Evolutionary conservation across 1,140 invertebrate genomes (phyloP), one percentile per base, ranked within the genome.

Genomic region (Ostrea edulis): DNA sequence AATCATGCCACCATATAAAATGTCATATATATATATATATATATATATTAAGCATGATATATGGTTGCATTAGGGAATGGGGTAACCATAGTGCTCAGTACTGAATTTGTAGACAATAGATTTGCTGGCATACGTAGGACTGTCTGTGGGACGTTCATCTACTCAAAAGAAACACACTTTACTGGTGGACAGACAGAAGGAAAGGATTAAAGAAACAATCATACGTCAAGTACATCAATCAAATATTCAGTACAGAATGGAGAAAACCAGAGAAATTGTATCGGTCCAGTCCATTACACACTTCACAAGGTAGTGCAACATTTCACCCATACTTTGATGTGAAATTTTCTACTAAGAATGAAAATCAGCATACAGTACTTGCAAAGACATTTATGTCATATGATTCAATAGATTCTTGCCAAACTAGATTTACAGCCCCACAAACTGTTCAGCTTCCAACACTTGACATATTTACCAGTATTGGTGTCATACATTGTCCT

Each of bases 91-190:
- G 22, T 8, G 22, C 62, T n/a, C 8, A 20, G 9, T n/a, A n/a
- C 22, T n/a, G 17, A 65, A n/a, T 65, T 65, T n/a, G 62, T 54
- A 54, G 62, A 65, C 8, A 65, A 65, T 25, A 65, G 62, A 65
- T 65, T 65, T 65, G 62, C 62, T 65, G 62, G 22, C 17, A 65
- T 65, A 22, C 20, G 17, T 65, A n/a, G 62, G 62, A 65, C 22
- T 65, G 8, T 65, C 62, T 65, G 62, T 65, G 62, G 62, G 62
- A n/a, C 22, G 62, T 65, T 65, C 62, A n/a, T 11, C 62, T n/a
- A n/a, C n/a, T n/a, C n/a, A n/a, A n/a, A n/a, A n/a, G n/a, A n/a
- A n/a, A n/a, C n/a, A n/a, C n/a, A 22, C 22, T 65, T 65, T 22
- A 65, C 62, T 65, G 62, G 22, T 65, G 17, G 20, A 25, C 62